Conservation (phyloP, 2,797 vertebrate genomes). For the Diplodus puntazzo region DNA sequence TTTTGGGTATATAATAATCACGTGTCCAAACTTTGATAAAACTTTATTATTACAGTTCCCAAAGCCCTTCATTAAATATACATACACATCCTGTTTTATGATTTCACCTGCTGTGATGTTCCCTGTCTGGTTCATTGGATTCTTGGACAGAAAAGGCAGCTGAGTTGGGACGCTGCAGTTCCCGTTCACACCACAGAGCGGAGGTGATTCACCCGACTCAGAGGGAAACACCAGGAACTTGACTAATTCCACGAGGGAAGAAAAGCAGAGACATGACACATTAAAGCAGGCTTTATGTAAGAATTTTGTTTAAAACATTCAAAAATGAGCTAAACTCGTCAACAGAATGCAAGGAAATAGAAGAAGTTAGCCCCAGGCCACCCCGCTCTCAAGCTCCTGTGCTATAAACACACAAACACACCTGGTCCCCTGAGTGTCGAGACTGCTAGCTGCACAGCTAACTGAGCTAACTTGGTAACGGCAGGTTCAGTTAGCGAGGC, state of each 20-base stretch:
- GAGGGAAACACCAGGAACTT: constrained; percentile 76
- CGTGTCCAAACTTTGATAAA: constrained; percentile 7
- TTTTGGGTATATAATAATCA: constrained; percentile 21
- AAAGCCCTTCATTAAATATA: not conserved
- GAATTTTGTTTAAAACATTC: too few species aligned
- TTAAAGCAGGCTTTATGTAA: too few species aligned
- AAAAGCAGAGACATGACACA: constrained; percentile 20
- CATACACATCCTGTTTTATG: not conserved
- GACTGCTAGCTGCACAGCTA: too few species aligned
- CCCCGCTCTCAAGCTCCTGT: too few species aligned
- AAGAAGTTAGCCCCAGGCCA: too few species aligned
- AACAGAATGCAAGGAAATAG: too few species aligned
- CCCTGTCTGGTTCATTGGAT: constrained; percentile 68
- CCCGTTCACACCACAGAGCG: constrained; percentile 60
- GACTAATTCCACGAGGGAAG: constrained; percentile 65
- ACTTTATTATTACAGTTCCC: not conserved
- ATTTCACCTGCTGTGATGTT: constrained; percentile 72
- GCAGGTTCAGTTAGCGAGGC: too few species aligned
- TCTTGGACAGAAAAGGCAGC: constrained; percentile 53
- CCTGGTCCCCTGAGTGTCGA: too few species aligned
- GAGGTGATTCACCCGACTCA: constrained; percentile 29
- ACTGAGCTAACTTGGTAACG: too few species aligned
- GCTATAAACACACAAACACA: too few species aligned
- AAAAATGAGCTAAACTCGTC: too few species aligned
- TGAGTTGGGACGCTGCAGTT: constrained; percentile 71